phyloP scores from a whole-genome alignment of 2,888 invertebrate genomes.

The Drosophila phalerata region DNA sequence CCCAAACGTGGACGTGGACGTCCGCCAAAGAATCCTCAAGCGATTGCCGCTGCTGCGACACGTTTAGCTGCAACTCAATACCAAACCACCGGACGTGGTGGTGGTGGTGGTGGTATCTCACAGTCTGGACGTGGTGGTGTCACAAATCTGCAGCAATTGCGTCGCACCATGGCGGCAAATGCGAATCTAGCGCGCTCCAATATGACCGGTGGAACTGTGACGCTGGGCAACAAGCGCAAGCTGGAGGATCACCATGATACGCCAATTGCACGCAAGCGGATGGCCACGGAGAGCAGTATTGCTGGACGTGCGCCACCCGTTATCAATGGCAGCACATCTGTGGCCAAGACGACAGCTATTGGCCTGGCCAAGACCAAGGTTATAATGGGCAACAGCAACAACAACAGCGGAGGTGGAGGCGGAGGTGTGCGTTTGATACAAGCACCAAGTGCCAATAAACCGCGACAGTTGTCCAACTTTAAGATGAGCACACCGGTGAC shows the following conservation, averaged over 20 bases:
- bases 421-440: conserved; percentile 40
- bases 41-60: conserved; percentile 15
- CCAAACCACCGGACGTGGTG: conserved; percentile 1
- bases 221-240: conserved; percentile 59
- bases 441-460: conserved; percentile 32
- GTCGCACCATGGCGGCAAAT: conserved; percentile 63
- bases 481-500: conserved; percentile 6
- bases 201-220: conserved; percentile 26
- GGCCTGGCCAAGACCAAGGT: conserved; percentile 32
- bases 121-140: conserved; percentile 23
- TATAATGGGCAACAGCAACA: conserved; percentile 5
- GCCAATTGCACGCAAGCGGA: conserved; percentile 64
- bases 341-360: conserved; percentile 26
- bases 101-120: too few species aligned
- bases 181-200: conserved; percentile 49
- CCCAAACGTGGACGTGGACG: conserved; percentile 73
- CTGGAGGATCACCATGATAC: conserved; percentile 53
- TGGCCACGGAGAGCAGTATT: conserved; percentile 30
- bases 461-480: conserved; percentile 9
- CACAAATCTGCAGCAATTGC: conserved; percentile 71
- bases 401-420: not conserved
- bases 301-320: conserved; percentile 31
- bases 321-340: conserved; percentile 52
- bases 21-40: conserved; percentile 57
- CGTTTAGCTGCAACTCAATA: not conserved